These are phyloP conservation scores for Babyrousa celebensis DNA, from an alignment of 2,797 vertebrate species.

Conservation along the genomic window DNA sequence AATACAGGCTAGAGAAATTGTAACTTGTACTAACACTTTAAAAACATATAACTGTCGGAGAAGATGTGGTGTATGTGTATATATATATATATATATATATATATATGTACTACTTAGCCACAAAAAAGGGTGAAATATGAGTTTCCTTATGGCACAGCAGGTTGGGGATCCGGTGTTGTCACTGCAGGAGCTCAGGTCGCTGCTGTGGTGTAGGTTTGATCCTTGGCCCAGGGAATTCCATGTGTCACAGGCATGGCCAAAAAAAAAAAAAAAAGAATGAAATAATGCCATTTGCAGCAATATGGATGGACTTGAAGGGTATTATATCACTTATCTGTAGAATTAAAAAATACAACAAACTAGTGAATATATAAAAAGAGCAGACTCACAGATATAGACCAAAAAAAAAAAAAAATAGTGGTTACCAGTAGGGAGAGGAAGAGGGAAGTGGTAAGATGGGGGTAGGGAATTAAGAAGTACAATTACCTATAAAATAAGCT, in stretches of 20 bases:
- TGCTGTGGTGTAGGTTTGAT: no score
- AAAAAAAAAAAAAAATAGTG: no score
- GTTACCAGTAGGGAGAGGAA: not conserved
- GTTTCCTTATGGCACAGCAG: no score
- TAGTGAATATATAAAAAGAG: not conserved
- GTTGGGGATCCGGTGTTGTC: no score
- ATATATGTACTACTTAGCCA: not conserved
- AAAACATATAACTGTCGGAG: not conserved
- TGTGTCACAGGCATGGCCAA: no score
- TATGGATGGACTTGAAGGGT: not conserved
- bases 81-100: no score
- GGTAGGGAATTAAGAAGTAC: not conserved
- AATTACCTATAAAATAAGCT: not conserved
- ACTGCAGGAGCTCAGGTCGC: no score
- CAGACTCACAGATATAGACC: not conserved
- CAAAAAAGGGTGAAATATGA: no score
- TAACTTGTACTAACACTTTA: constrained; percentile 1
- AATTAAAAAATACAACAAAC: not conserved
- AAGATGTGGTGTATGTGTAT: not conserved
- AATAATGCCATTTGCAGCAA: not conserved
- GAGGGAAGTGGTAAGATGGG: not conserved
- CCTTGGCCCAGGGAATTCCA: no score
- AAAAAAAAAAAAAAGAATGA: not conserved
- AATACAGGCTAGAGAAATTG: not conserved
- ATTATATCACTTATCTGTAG: not conserved